phyloP scores from a whole-genome alignment of 1,140 invertebrate species.

The Dendroctonus valens region DNA sequence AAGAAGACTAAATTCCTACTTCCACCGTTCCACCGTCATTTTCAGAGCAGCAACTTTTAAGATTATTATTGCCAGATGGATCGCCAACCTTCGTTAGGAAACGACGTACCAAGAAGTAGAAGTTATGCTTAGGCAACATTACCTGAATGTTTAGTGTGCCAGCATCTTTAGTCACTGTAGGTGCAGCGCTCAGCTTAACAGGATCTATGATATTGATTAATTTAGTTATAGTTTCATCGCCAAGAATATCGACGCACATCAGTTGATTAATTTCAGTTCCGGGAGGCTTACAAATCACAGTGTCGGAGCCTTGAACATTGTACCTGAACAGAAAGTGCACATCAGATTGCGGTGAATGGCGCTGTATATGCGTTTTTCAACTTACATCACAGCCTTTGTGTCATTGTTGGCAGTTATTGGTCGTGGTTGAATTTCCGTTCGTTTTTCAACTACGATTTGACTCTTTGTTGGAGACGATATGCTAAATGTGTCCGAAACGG shows the following conservation, averaged over 20 bases:
- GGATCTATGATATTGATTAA: slow-evolving; percentile 47
- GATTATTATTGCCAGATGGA: too few relatives aligned
- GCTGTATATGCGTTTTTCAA: background rate
- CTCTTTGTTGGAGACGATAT: slow-evolving; percentile 77
- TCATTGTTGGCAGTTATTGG: background rate
- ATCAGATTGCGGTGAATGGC: background rate
- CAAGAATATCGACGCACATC: slow-evolving; percentile 47
- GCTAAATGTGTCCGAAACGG: slow-evolving; percentile 58
- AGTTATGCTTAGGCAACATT: slow-evolving; percentile 6
- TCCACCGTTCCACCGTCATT: too few relatives aligned
- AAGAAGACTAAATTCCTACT: too few relatives aligned
- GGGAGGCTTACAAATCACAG: slow-evolving; percentile 37
- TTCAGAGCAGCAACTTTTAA: too few relatives aligned
- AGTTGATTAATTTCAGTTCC: slow-evolving; percentile 47
- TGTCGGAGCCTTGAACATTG: slow-evolving; percentile 14
- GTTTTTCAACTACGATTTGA: slow-evolving; percentile 73
- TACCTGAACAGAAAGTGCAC: slow-evolving; percentile 9
- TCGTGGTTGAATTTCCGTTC: slow-evolving; percentile 30
- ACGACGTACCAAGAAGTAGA: too few relatives aligned
- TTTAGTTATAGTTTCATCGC: slow-evolving; percentile 48
- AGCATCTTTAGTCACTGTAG: slow-evolving; percentile 43
- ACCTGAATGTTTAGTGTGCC: slow-evolving; percentile 46
- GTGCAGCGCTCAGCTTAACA: slow-evolving; percentile 40
- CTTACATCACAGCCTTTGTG: slow-evolving; percentile 19
- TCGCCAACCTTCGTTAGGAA: background rate